A percentile compares a stretch with the other conserved stretches of the same genome.
Conservation (phyloP, 2,113 vertebrate species). For the Hemiprocne comata region DNA sequence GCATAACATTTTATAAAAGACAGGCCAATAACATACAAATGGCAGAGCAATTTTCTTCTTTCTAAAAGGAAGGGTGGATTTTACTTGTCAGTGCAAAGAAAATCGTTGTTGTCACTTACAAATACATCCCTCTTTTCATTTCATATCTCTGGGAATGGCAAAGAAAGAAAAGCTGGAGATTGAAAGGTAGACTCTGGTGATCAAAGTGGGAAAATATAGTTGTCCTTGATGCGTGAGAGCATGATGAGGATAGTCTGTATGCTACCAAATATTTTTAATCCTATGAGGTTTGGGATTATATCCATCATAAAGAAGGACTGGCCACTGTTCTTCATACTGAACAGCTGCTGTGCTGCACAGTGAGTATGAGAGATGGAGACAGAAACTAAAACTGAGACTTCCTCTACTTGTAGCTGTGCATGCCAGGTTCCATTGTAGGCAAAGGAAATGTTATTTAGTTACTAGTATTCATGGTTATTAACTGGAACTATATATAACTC, state of each 20-base stretch:
- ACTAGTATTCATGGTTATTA: background rate
- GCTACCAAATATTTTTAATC: background rate
- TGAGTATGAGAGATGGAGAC: background rate
- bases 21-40: background rate
- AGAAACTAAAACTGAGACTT: background rate
- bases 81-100: background rate
- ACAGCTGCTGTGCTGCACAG: background rate
- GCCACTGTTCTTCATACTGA: background rate
- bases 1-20: background rate
- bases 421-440: background rate
- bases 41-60: background rate
- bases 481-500: background rate
- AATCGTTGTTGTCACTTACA: background rate
- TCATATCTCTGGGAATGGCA: background rate
- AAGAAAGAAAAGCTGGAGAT: background rate
- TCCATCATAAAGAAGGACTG: background rate
- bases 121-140: background rate
- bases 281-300: background rate
- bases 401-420: background rate
- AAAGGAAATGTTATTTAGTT: background rate
- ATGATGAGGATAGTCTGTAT: background rate
- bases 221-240: background rate
- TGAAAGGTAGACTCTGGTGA: background rate
- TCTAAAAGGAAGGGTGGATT: background rate
- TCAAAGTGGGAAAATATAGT: background rate